Evolutionary conservation across 2,888 invertebrate genomes (phyloP).

Genomic region (Phengaris arion): DNA sequence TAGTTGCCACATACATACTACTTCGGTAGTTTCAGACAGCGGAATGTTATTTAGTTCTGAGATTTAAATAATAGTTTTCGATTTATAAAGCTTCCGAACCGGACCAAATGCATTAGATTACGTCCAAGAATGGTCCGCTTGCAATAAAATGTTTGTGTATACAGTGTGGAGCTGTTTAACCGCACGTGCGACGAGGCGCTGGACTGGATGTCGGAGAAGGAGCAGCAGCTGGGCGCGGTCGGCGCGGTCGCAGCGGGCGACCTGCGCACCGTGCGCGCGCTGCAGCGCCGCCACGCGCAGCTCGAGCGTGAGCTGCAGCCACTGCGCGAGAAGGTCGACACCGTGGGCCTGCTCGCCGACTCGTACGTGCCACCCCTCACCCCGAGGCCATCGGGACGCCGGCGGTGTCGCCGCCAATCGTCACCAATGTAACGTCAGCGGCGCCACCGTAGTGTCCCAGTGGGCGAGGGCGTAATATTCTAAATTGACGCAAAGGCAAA

Average conservation of each 20-base stretch:
- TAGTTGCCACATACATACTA: too few species aligned
- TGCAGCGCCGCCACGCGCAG: constrained; percentile 95
- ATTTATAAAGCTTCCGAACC: not conserved
- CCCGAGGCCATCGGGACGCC: not conserved
- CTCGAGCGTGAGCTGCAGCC: constrained; percentile 96
- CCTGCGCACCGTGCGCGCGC: constrained; percentile 92
- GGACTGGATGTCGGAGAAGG: constrained; percentile 99
- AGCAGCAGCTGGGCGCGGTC: constrained; percentile 90
- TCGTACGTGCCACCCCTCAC: constrained; percentile 74
- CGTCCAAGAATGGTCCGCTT: not conserved
- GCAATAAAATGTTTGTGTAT: not conserved
- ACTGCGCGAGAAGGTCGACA: constrained; percentile 94
- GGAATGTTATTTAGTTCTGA: not conserved
- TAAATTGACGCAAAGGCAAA: too few species aligned
- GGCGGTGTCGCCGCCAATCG: too few species aligned
- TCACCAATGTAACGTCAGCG: too few species aligned
- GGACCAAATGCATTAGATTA: too few species aligned
- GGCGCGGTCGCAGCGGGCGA: constrained; percentile 88
- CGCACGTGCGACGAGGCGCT: constrained; percentile 97
- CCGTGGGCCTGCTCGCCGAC: constrained; percentile 92
- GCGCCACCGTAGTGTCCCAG: too few species aligned
- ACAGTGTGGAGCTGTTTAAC: constrained; percentile 95
- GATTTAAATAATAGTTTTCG: not conserved
- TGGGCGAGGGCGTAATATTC: too few species aligned
- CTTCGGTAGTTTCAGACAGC: too few species aligned